Conservation (phyloP, 2,888 invertebrate species). For the Ariolimax columbianus region DNA sequence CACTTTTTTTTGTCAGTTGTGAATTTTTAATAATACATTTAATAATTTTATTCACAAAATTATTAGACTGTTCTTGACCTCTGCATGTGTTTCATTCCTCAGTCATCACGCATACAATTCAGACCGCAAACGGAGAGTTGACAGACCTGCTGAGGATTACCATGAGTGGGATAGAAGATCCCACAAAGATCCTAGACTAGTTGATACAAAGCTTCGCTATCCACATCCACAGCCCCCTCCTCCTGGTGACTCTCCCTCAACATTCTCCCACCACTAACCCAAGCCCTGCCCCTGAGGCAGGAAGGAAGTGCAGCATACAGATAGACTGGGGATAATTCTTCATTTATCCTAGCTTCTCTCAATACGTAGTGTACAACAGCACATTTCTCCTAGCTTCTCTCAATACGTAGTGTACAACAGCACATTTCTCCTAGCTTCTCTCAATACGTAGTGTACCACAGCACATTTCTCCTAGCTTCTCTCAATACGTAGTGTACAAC, state of each 20-base stretch:
- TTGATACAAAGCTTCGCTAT: slow-evolving; percentile 49
- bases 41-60: too few species aligned
- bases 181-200: slow-evolving; percentile 67
- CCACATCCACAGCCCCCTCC: slow-evolving; percentile 52
- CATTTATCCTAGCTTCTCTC: too few species aligned
- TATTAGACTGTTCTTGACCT: neutral
- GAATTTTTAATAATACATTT: too few species aligned
- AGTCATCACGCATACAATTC: slow-evolving; percentile 47
- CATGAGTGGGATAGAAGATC: slow-evolving; percentile 50
- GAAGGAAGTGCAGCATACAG: slow-evolving; percentile 1
- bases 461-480: too few species aligned
- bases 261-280: slow-evolving; percentile 49
- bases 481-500: too few species aligned
- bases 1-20: too few species aligned
- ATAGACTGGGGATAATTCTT: too few species aligned
- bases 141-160: slow-evolving; percentile 46
- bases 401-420: too few species aligned
- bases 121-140: slow-evolving; percentile 44
- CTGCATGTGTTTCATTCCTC: neutral
- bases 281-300: slow-evolving; percentile 19
- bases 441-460: too few species aligned
- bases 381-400: too few species aligned
- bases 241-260: slow-evolving; percentile 49
- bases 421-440: too few species aligned
- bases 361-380: too few species aligned